Percentiles rank a stretch among this genome's conserved stretches.
Evolutionary conservation across 2,888 invertebrate genomes (phyloP).

Genomic region (Scrobipalpa atriplicella): DNA sequence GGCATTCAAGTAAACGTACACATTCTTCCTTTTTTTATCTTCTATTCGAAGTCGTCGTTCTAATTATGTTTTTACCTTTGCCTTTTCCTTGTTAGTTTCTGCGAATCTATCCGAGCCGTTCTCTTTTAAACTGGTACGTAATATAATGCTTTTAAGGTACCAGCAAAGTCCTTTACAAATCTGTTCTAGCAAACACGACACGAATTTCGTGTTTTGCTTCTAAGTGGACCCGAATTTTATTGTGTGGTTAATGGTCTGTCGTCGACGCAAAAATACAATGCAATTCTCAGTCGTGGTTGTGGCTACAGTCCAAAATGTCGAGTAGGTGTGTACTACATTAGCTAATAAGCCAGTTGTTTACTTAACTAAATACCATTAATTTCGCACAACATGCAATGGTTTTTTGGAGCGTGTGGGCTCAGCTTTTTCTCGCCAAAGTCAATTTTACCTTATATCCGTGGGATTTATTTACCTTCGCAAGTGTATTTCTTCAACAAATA

Average conservation of each 20-base stretch:
- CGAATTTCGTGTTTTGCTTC: slow-evolving; percentile 15
- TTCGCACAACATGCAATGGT: slow-evolving; percentile 19
- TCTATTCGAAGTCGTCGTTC: not conserved
- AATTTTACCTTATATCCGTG: not conserved
- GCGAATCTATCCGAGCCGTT: slow-evolving; percentile 8
- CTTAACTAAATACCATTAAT: slow-evolving; percentile 34
- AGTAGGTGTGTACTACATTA: slow-evolving; percentile 33
- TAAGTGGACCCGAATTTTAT: slow-evolving; percentile 19
- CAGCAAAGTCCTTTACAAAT: not conserved
- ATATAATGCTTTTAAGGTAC: slow-evolving; percentile 1
- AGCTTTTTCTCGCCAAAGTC: slow-evolving; percentile 20
- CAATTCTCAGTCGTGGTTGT: slow-evolving; percentile 48
- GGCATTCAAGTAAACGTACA: not conserved
- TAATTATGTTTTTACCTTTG: not conserved
- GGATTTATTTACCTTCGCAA: not conserved
- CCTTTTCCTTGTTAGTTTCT: slow-evolving; percentile 20
- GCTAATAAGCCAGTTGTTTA: slow-evolving; percentile 47
- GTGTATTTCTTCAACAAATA: not conserved
- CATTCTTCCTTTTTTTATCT: not conserved
- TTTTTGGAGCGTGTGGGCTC: not conserved
- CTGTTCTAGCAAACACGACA: slow-evolving; percentile 1
- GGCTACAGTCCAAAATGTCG: slow-evolving; percentile 48
- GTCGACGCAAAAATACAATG: slow-evolving; percentile 38
- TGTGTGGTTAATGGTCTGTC: slow-evolving; percentile 16
- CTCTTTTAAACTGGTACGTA: slow-evolving; percentile 2